These are phyloP conservation scores for Pseudotriccus pelzelni DNA, from an alignment of 2,797 vertebrate genomes.

Conservation along the genomic window DNA sequence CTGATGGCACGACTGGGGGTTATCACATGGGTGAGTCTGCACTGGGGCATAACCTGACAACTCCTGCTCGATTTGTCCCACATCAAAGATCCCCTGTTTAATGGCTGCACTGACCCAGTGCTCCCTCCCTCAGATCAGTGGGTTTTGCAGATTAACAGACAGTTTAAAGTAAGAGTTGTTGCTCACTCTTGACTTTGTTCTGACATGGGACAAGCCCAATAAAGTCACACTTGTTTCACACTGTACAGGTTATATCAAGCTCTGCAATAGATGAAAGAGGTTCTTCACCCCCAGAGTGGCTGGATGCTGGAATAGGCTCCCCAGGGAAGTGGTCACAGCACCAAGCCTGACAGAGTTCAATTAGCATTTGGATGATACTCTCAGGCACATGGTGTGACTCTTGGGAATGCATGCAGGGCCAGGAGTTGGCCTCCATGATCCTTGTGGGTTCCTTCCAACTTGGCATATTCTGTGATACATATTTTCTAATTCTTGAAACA, in stretches of 20 bases:
- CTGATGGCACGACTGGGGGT: background rate
- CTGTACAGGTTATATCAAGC: background rate
- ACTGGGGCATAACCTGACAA: background rate
- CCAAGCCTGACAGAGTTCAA: background rate
- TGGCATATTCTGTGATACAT: too few relatives aligned
- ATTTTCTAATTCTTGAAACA: background rate
- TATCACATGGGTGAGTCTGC: background rate
- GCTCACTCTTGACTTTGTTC: background rate
- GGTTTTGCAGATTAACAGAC: background rate
- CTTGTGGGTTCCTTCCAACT: too few relatives aligned
- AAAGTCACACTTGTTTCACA: background rate
- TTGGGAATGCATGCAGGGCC: too few relatives aligned
- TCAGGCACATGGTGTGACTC: background rate
- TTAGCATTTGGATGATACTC: background rate
- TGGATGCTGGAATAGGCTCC: background rate
- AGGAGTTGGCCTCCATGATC: too few relatives aligned
- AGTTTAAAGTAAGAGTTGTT: background rate
- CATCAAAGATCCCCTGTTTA: background rate
- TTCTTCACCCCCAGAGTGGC: background rate
- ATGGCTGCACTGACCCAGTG: background rate
- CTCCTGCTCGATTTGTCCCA: background rate
- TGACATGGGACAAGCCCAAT: background rate
- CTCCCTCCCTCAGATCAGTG: background rate
- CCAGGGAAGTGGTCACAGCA: background rate
- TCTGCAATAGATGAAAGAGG: background rate